These are phyloP conservation scores for Andrena flavipes DNA, from an alignment of 2,888 invertebrate genomes.

Conservation along the genomic window DNA sequence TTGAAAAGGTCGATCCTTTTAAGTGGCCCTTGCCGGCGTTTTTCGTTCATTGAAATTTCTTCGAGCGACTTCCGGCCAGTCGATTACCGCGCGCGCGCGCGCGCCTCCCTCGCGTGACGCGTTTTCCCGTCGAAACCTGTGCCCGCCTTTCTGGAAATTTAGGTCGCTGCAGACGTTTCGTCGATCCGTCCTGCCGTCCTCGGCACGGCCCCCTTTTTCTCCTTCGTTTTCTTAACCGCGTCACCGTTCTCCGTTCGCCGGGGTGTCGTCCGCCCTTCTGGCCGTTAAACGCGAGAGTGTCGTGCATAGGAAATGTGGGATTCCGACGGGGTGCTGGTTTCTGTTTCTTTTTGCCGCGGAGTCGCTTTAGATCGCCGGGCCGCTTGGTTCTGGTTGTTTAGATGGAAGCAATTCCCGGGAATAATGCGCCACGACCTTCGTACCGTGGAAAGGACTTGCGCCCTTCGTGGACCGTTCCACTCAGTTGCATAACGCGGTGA, in stretches of 20 bases:
- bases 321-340: not conserved
- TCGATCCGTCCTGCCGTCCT: not conserved
- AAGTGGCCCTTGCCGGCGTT: constrained; percentile 80
- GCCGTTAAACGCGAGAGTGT: not conserved
- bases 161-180: constrained; percentile 24
- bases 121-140: constrained; percentile 3
- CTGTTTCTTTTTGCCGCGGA: too few relatives aligned
- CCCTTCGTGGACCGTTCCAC: constrained; percentile 50
- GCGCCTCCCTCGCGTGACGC: constrained; percentile 9
- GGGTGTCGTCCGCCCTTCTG: too few relatives aligned
- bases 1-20: constrained; percentile 84
- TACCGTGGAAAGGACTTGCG: constrained; percentile 51
- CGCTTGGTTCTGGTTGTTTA: too few relatives aligned
- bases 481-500: constrained; percentile 64
- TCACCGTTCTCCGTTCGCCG: not conserved
- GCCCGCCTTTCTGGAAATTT: constrained; percentile 25
- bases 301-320: not conserved
- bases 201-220: not conserved
- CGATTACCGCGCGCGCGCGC: constrained; percentile 40
- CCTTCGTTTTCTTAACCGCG: not conserved
- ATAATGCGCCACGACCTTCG: constrained; percentile 22
- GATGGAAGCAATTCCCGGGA: too few relatives aligned
- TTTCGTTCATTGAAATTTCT: constrained; percentile 83
- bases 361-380: too few relatives aligned
- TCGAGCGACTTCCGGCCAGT: constrained; percentile 70